A percentile compares a stretch with the other conserved stretches of the same genome.
Evolutionary conservation across 2,113 vertebrate genomes (phyloP).

Genomic region (Ondatra zibethicus): DNA sequence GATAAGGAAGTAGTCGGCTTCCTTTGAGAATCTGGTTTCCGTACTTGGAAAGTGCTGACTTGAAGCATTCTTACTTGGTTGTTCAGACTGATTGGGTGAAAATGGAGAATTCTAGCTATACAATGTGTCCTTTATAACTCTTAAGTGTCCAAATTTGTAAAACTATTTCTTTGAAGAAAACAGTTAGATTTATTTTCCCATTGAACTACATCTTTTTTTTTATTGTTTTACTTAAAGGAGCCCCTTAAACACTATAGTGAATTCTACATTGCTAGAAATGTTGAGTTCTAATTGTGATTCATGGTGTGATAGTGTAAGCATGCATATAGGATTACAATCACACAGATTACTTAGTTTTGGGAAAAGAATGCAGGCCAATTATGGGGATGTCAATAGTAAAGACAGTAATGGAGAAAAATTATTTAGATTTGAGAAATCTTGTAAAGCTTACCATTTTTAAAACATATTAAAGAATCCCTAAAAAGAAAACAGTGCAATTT

Average conservation of each 20-base stretch:
- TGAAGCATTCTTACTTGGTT: not conserved
- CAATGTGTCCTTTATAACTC: not conserved
- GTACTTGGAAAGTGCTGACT: not conserved
- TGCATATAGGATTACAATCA: not conserved
- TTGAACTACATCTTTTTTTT: not conserved
- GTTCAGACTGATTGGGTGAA: not conserved
- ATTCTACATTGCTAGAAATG: not conserved
- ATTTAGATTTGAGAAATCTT: not conserved
- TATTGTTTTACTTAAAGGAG: not conserved
- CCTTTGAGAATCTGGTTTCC: not conserved
- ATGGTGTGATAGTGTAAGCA: not conserved
- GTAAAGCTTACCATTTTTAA: not conserved
- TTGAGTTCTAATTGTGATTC: not conserved
- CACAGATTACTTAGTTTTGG: not conserved
- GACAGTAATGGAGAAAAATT: not conserved
- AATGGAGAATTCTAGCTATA: not conserved
- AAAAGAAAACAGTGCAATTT: not conserved
- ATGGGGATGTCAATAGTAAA: not conserved
- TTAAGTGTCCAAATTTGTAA: not conserved
- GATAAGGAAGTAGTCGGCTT: not conserved
- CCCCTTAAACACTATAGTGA: not conserved
- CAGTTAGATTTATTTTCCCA: not conserved
- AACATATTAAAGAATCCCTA: not conserved
- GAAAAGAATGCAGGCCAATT: not conserved
- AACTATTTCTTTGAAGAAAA: slow-evolving; percentile 19